phyloP scores from a whole-genome alignment of 2,888 invertebrate species.

The Ischnura elegans region DNA sequence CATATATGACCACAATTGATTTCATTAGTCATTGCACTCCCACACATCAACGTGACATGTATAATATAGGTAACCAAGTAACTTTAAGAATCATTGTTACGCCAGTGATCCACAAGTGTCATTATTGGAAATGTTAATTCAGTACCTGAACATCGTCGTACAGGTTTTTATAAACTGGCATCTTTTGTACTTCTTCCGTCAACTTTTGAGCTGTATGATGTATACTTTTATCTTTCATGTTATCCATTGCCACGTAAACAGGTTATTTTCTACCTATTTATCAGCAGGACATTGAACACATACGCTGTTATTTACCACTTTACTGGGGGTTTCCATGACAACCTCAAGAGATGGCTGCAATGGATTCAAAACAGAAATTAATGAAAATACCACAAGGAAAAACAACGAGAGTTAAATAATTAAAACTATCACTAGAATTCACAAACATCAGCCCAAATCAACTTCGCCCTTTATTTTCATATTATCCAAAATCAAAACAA shows the following conservation, averaged over 20 bases:
- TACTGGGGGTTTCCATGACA: not conserved
- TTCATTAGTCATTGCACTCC: no score
- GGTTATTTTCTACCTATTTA: not conserved
- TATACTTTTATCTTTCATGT: constrained; percentile 82
- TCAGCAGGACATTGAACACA: not conserved
- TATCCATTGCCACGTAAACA: constrained; percentile 77
- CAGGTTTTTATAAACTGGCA: constrained; percentile 87
- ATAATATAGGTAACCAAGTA: not conserved
- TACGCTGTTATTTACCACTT: constrained; percentile 20
- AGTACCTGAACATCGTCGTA: constrained; percentile 89
- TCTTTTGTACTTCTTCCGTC: constrained; percentile 88
- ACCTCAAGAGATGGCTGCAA: not conserved
- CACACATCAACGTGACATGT: no score
- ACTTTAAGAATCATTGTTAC: not conserved
- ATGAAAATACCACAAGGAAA: no score
- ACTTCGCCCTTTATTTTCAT: no score
- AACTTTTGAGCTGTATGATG: constrained; percentile 88
- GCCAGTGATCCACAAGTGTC: constrained; percentile 64
- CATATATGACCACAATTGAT: no score
- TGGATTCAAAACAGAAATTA: no score
- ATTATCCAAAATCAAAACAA: no score
- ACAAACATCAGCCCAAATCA: no score
- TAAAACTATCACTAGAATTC: no score
- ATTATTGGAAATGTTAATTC: constrained; percentile 27
- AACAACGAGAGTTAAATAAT: no score